Evolutionary conservation across 1,140 invertebrate species (phyloP).

Genomic region (Globodera rostochiensis): DNA sequence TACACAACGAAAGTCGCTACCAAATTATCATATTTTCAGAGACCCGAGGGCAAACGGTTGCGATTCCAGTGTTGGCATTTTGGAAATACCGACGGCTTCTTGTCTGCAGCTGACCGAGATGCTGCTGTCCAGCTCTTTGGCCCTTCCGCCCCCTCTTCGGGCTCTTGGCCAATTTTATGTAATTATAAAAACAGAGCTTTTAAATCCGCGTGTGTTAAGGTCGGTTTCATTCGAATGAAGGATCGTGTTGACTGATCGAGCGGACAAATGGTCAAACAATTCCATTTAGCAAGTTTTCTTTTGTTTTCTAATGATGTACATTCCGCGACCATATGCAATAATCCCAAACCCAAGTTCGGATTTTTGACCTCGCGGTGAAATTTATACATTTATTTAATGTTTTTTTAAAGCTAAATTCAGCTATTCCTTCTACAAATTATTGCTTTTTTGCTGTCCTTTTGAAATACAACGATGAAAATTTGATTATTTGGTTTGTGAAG

Average conservation of each 20-base stretch:
- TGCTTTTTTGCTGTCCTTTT: no score
- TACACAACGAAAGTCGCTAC: no score
- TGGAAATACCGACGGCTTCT: constrained; percentile 50
- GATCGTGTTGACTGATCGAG: constrained; percentile 33
- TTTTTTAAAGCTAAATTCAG: no score
- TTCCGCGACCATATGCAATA: neutral
- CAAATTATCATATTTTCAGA: constrained; percentile 18
- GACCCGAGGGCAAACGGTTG: constrained; percentile 58
- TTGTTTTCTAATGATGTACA: neutral
- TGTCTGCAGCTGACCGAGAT: constrained; percentile 44
- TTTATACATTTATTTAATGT: no score
- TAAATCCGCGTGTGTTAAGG: constrained; percentile 28
- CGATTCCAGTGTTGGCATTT: constrained; percentile 56
- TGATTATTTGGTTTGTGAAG: no score
- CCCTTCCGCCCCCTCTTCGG: constrained; percentile 47
- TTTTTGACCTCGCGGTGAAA: no score
- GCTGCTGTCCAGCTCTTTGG: constrained; percentile 45
- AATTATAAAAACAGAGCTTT: constrained; percentile 13
- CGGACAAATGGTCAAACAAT: neutral
- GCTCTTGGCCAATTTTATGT: constrained; percentile 59
- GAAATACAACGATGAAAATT: no score
- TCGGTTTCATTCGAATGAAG: constrained; percentile 39
- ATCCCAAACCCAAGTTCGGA: no score
- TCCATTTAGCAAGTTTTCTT: neutral
- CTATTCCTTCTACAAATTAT: no score